A percentile compares a stretch with the other conserved stretches of the same genome.
phyloP scores from a whole-genome alignment of 1,140 invertebrate species.

The Cydia fagiglandana region DNA sequence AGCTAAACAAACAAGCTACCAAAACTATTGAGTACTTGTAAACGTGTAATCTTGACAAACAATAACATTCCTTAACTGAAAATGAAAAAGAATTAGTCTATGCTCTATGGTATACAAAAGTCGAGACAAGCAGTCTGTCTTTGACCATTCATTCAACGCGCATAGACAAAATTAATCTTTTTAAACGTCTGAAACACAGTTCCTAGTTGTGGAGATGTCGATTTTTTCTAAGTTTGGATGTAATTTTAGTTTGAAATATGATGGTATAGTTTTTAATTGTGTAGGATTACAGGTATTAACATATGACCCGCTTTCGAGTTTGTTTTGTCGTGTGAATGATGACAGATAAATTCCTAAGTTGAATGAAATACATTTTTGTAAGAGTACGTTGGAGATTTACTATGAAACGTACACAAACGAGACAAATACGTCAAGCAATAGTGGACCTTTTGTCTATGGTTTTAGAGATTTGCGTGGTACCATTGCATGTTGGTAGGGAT shows the following conservation, averaged over 20 bases:
- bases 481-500: background rate
- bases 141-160: slow-evolving; percentile 24
- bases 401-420: background rate
- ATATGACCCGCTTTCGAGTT: slow-evolving; percentile 21
- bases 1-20: slow-evolving; percentile 24
- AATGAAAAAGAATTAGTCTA: slow-evolving; percentile 30
- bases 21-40: slow-evolving; percentile 27
- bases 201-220: slow-evolving; percentile 8
- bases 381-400: background rate
- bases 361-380: slow-evolving; percentile 25
- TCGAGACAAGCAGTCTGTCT: slow-evolving; percentile 29
- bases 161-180: slow-evolving; percentile 29
- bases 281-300: slow-evolving; percentile 31
- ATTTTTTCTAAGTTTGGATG: slow-evolving; percentile 18
- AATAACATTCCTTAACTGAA: slow-evolving; percentile 32
- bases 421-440: background rate
- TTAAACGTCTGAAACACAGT: slow-evolving; percentile 9
- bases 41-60: slow-evolving; percentile 26
- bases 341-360: slow-evolving; percentile 26
- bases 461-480: background rate
- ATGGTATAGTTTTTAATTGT: slow-evolving; percentile 11
- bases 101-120: slow-evolving; percentile 28
- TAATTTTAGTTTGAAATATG: slow-evolving; percentile 29
- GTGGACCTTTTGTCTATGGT: background rate
- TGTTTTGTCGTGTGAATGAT: slow-evolving; percentile 21